Evolutionary conservation across 1,140 invertebrate genomes (phyloP), one percentile per base, ranked within the genome.

Genomic region (Eumaeus atala): DNA sequence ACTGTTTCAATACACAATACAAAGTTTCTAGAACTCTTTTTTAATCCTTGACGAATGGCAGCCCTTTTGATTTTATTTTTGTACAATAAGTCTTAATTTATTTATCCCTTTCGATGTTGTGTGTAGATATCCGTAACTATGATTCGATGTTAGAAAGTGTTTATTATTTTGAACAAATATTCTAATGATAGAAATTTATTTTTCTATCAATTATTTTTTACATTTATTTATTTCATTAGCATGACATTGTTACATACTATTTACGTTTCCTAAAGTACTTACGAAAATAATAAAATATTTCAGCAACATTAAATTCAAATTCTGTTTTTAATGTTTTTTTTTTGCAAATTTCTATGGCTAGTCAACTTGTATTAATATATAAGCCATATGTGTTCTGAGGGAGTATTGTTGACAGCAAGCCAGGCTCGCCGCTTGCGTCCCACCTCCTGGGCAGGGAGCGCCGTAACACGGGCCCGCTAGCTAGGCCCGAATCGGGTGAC

Each of bases 351-450:
- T n/a, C n/a, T n/a, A n/a, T n/a, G n/a, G n/a, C n/a, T n/a, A n/a
- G n/a, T n/a, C n/a, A n/a, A n/a, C 21, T 28, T 6, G 21, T 28
- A 6, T 28, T 28, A 28, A 2, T 28, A 28, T 28, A 3, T 28
- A 28, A 28, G 21, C 6, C 21, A 28, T 28, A 28, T 3, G 21
- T 28, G 2, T 28, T 28, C 21, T 28, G 21, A 28, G 21, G 21
- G 48, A n/a, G 54, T 59, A 35, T 74, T 67, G 54, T 74, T 61
- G 67, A 67, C 77, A 84, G 81, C 70, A 76, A 74, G 66, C 66
- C 70, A 60, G 70, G 48, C 40, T 84, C 81, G 59, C 81, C 81
- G 70, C 65, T 77, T 60, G 74, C 73, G 35, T 77, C 77, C 47
- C 76, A 76, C 59, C 72, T 64, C 42, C 53, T 67, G 61, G 56